Evolutionary conservation across 2,113 vertebrate species (phyloP).

Genomic region (Podarcis cretensis): DNA sequence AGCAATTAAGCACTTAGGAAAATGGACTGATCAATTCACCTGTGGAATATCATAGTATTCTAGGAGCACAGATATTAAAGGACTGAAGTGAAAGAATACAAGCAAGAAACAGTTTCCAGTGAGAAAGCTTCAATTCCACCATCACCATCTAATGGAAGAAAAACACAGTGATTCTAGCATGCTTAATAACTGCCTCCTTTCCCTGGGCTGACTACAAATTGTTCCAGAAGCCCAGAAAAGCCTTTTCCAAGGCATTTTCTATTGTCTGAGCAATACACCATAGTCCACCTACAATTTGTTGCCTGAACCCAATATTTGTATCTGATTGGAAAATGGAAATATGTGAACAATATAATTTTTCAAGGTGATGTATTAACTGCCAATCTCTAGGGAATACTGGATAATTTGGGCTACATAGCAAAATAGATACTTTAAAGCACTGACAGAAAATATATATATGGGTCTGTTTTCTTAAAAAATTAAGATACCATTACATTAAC

Average conservation of each 20-base stretch:
- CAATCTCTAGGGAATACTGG: no score
- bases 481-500: not conserved
- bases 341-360: no score
- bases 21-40: not conserved
- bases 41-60: not conserved
- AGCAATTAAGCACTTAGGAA: not conserved
- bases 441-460: not conserved
- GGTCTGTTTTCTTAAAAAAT: not conserved
- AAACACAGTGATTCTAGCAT: not conserved
- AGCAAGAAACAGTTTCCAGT: not conserved
- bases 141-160: slow-evolving; percentile 2
- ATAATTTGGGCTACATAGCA: no score
- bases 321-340: no score
- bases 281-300: no score
- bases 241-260: not conserved
- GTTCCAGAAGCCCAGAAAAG: not conserved
- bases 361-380: no score
- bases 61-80: not conserved
- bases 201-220: not conserved
- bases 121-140: not conserved
- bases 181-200: not conserved
- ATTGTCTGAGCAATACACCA: not conserved
- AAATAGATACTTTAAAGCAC: not conserved
- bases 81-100: not conserved
- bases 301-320: no score